phyloP scores from a whole-genome alignment of 92 coral and sea anemone species.

The Parazoanthus swiftii region DNA sequence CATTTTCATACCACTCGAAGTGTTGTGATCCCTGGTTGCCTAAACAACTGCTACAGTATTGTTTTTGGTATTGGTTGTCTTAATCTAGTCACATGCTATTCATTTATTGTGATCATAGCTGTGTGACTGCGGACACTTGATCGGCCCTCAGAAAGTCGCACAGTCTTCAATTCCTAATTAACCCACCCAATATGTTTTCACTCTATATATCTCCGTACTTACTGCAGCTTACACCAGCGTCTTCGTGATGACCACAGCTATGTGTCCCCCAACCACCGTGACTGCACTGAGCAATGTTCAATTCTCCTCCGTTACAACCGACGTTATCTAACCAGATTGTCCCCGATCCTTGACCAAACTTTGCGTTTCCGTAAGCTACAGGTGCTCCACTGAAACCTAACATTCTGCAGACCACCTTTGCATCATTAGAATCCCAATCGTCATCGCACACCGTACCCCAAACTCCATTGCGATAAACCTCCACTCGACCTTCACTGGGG shows the following conservation, averaged over 20 bases:
- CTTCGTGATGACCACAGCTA: conserved; percentile 27
- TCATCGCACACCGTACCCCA: conserved; percentile 14
- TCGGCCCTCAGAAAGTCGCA: too few species aligned
- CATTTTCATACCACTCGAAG: too few species aligned
- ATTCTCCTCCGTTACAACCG: conserved; percentile 24
- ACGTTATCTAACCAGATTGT: conserved; percentile 18
- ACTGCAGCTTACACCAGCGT: conserved; percentile 38
- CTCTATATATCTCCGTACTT: not conserved
- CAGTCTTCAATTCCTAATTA: too few species aligned
- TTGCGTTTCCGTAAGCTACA: not conserved
- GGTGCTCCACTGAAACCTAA: conserved; percentile 18
- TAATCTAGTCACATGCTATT: too few species aligned
- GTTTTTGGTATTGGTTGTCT: too few species aligned
- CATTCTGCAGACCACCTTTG: conserved; percentile 27
- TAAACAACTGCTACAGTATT: too few species aligned
- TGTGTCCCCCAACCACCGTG: not conserved
- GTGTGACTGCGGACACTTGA: too few species aligned
- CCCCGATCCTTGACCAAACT: conserved; percentile 38
- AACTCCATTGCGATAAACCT: not conserved
- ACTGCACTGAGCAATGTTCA: not conserved
- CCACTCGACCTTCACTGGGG: conserved; percentile 19
- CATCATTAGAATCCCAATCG: not conserved
- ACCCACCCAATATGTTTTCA: too few species aligned
- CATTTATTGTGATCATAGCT: too few species aligned
- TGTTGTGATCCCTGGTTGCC: too few species aligned